Percentiles rank a stretch among this genome's conserved stretches.
These are phyloP conservation scores for Andrena chrysosceles DNA, from an alignment of 2,888 invertebrate species.

Conservation along the genomic window DNA sequence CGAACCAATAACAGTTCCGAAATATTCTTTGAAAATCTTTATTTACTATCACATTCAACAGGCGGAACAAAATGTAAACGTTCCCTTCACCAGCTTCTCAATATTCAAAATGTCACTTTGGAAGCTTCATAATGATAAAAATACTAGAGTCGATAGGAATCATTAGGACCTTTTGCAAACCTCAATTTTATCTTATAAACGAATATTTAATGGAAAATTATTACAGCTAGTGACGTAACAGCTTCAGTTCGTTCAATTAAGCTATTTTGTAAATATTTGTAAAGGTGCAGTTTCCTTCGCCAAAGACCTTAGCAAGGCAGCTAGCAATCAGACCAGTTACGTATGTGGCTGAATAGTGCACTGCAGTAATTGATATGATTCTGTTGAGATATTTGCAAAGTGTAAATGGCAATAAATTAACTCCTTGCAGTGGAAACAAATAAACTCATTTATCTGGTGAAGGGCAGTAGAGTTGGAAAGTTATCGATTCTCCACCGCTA, in stretches of 20 bases:
- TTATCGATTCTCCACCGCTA: background rate
- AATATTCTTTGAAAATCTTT: background rate
- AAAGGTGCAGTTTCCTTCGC: constrained; percentile 10
- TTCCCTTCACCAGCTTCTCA: no score
- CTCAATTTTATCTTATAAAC: no score
- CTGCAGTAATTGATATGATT: constrained; percentile 12
- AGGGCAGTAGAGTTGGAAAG: constrained; percentile 16
- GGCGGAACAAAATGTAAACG: no score
- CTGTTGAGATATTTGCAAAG: background rate
- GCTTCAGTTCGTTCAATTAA: background rate
- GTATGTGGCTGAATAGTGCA: background rate
- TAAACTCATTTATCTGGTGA: background rate
- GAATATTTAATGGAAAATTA: no score
- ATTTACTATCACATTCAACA: background rate
- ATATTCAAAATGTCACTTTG: no score
- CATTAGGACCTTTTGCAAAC: no score
- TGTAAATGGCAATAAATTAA: constrained; percentile 31
- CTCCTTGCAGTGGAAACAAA: background rate
- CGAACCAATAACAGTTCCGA: background rate
- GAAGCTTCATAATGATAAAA: no score
- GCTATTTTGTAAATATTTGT: constrained; percentile 28
- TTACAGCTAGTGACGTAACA: background rate
- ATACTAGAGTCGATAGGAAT: no score
- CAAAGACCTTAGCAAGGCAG: background rate
- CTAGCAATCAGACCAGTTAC: constrained; percentile 5